These are phyloP conservation scores for Gila orcuttii DNA, from an alignment of 2,113 vertebrate species.

Conservation along the genomic window DNA sequence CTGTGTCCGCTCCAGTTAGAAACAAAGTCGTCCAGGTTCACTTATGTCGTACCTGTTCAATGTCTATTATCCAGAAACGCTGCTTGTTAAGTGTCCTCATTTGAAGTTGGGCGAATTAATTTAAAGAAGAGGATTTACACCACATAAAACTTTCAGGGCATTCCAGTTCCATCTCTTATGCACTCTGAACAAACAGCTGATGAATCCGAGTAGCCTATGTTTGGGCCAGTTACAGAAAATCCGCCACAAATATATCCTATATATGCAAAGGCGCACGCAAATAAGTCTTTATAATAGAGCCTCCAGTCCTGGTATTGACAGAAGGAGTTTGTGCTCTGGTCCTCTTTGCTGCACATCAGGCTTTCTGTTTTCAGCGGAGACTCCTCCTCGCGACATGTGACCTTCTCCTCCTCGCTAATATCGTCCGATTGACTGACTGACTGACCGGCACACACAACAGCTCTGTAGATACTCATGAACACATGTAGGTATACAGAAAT, in stretches of 20 bases:
- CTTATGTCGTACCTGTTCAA: background rate
- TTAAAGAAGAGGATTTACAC: background rate
- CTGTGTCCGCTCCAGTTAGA: background rate
- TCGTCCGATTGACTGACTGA: background rate
- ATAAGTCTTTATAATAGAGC: background rate
- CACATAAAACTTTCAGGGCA: background rate
- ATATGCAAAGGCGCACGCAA: background rate
- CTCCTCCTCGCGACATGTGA: slow-evolving; percentile 24
- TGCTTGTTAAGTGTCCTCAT: background rate
- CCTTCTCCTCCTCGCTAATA: background rate
- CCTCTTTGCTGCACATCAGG: background rate
- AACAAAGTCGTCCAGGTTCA: slow-evolving; percentile 1
- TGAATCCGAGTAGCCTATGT: background rate
- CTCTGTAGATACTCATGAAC: background rate
- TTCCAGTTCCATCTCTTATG: background rate
- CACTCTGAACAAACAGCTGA: background rate
- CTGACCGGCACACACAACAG: background rate
- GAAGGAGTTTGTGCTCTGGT: slow-evolving; percentile 10
- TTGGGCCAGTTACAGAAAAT: background rate
- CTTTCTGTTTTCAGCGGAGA: background rate
- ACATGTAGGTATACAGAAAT: background rate
- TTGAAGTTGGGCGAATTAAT: background rate
- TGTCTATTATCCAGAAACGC: background rate
- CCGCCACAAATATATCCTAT: background rate
- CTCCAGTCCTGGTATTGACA: background rate